A percentile compares a stretch with the other conserved stretches of the same genome.
Conservation (phyloP, 2,113 vertebrate species). For the Gymnarchus niloticus region DNA sequence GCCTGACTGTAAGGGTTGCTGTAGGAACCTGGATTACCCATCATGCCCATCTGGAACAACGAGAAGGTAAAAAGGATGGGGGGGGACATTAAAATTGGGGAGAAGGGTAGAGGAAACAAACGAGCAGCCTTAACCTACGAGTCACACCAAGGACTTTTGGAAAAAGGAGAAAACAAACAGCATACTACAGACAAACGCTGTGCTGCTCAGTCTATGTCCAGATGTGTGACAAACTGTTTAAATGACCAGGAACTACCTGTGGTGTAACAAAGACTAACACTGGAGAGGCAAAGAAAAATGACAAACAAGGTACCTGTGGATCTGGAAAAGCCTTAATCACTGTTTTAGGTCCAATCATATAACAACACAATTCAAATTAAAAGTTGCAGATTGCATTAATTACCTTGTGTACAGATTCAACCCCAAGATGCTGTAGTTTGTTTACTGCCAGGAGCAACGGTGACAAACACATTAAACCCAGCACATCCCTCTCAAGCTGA, state of each 20-base stretch:
- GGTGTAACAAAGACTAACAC: neutral
- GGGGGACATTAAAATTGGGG: neutral
- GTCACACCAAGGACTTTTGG: neutral
- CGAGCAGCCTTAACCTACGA: no score
- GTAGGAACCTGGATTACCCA: constrained; percentile 82
- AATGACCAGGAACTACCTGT: neutral
- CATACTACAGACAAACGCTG: neutral
- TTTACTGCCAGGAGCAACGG: no score
- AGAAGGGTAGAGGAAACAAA: neutral
- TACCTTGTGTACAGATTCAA: neutral
- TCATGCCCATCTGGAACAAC: constrained; percentile 96
- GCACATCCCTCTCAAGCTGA: no score
- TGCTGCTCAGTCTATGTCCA: no score
- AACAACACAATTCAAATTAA: neutral
- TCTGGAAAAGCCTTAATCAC: neutral
- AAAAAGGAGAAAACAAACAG: no score
- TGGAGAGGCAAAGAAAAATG: neutral
- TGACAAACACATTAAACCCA: no score
- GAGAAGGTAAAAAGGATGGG: neutral
- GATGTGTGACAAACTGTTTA: no score
- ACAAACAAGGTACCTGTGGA: neutral
- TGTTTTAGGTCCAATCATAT: neutral
- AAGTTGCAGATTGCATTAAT: neutral
- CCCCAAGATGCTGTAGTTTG: no score
- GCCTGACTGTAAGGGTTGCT: constrained; percentile 78